Conservation (phyloP, 2,113 vertebrate genomes). For the Amphilophus citrinellus region DNA sequence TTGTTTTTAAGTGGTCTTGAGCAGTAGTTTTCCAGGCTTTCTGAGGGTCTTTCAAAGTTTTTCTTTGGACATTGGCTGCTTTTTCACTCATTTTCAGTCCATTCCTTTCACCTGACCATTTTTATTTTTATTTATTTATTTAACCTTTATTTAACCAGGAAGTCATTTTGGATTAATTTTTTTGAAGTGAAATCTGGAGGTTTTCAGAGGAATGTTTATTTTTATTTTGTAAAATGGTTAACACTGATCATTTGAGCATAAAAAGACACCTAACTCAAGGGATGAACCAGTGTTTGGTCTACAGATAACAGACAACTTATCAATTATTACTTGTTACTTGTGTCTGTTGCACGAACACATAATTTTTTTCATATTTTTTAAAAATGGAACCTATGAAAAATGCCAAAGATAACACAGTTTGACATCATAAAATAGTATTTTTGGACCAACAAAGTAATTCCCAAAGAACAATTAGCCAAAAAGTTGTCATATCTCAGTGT, state of each 20-base stretch:
- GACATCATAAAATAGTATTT: background rate
- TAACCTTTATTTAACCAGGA: too few species aligned
- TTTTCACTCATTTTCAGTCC: background rate
- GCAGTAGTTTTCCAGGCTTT: background rate
- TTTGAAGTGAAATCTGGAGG: too few species aligned
- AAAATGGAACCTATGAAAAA: background rate
- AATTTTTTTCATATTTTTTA: background rate
- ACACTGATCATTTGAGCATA: too few species aligned
- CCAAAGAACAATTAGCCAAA: background rate
- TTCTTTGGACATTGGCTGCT: background rate
- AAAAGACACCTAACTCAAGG: too few species aligned
- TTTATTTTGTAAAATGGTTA: background rate
- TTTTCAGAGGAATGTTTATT: background rate
- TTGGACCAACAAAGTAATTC: background rate
- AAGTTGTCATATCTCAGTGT: background rate
- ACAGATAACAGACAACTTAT: too few species aligned
- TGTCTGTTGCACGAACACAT: too few species aligned
- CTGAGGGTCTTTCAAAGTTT: background rate
- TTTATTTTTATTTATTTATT: too few species aligned
- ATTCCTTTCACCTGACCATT: background rate
- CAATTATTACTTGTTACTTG: too few species aligned
- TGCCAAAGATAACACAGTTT: background rate
- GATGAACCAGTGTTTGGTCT: too few species aligned
- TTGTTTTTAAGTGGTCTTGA: background rate
- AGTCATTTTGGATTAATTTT: too few species aligned